Evolutionary conservation across 1,140 invertebrate genomes (phyloP).

Genomic region (Pygmarrhopalites habei): DNA sequence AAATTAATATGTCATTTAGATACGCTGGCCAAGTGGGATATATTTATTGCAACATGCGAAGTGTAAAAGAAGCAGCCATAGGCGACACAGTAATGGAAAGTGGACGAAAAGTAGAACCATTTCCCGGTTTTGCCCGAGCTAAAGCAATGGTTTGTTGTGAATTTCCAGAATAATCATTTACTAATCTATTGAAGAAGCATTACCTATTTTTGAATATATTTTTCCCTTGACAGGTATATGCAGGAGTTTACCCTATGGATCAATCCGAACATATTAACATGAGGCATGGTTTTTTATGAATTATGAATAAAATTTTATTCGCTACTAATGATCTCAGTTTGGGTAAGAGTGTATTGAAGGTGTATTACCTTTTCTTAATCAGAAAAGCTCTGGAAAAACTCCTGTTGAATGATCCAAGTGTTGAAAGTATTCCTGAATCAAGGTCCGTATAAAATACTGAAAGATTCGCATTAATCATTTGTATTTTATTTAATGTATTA

Average conservation of each 20-base stretch:
- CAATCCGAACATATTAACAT: slow-evolving; percentile 73
- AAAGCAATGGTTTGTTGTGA: slow-evolving; percentile 90
- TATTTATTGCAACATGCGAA: slow-evolving; percentile 71
- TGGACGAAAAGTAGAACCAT: slow-evolving; percentile 50
- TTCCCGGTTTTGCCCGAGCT: slow-evolving; percentile 59
- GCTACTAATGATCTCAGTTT: too few species aligned
- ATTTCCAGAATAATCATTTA: too few species aligned
- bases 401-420: slow-evolving; percentile 87
- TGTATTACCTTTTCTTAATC: too few species aligned
- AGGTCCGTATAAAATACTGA: slow-evolving; percentile 52
- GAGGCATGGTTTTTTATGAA: too few species aligned
- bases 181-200: background rate
- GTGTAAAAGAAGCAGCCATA: slow-evolving; percentile 66
- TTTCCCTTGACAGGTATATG: too few species aligned
- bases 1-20: slow-evolving; percentile 43
- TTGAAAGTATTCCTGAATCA: slow-evolving; percentile 66
- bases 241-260: slow-evolving; percentile 87
- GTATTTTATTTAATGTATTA: background rate
- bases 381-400: slow-evolving; percentile 81
- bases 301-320: too few species aligned
- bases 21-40: slow-evolving; percentile 74
- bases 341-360: too few species aligned
- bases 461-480: background rate
- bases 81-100: slow-evolving; percentile 74
- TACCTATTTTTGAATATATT: background rate